Evolutionary conservation across 2,797 vertebrate species (phyloP).

Genomic region (Amniataba percoides): DNA sequence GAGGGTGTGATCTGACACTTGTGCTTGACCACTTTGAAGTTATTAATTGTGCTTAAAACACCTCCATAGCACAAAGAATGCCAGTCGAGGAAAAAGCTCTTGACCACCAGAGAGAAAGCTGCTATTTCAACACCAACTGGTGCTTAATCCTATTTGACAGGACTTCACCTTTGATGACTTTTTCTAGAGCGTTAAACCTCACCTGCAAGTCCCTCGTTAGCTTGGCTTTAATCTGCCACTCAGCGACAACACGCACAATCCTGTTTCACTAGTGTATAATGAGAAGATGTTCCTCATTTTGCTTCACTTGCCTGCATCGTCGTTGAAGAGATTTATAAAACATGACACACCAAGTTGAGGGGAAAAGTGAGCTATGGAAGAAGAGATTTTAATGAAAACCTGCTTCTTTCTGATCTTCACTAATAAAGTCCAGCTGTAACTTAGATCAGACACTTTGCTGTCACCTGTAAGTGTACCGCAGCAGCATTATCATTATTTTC

Average conservation of each 20-base stretch:
- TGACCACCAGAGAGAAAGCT: conserved; percentile 25
- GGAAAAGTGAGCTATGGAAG: background rate
- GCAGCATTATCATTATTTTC: background rate
- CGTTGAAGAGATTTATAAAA: too few relatives aligned
- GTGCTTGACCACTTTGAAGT: conserved; percentile 17
- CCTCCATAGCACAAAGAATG: background rate
- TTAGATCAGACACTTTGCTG: conserved; percentile 8
- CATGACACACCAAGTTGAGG: background rate
- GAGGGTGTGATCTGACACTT: background rate
- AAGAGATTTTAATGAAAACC: conserved; percentile 18
- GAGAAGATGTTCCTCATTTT: background rate
- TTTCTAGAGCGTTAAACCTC: conserved; percentile 56
- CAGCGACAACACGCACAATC: conserved; percentile 32
- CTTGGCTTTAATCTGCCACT: conserved; percentile 28
- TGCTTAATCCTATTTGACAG: conserved; percentile 64
- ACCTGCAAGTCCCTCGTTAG: conserved; percentile 37
- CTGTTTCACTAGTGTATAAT: background rate
- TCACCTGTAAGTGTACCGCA: background rate
- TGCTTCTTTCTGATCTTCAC: conserved; percentile 24
- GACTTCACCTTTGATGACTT: conserved; percentile 51
- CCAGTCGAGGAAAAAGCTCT: conserved; percentile 19
- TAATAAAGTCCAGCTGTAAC: conserved; percentile 11
- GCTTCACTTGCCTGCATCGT: background rate
- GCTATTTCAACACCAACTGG: conserved; percentile 64
- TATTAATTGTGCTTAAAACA: conserved; percentile 42